phyloP scores from a whole-genome alignment of 2,888 invertebrate genomes.

The Drosophila pegasa region DNA sequence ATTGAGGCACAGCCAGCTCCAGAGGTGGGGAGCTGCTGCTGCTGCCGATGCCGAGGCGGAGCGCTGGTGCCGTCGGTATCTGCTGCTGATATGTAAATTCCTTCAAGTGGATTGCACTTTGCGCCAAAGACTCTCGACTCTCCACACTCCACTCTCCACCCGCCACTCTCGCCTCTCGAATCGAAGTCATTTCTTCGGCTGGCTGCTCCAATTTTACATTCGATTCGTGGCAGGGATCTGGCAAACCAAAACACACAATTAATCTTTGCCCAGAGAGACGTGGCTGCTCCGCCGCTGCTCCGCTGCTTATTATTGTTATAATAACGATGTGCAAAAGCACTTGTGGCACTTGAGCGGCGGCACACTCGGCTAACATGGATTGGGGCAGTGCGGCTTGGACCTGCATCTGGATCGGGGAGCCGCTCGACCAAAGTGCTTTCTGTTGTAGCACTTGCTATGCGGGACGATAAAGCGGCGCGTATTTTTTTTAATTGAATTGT shows the following conservation, averaged over 20 bases:
- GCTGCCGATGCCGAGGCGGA: constrained; percentile 7
- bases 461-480: constrained; percentile 64
- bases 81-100: constrained; percentile 80
- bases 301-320: constrained; percentile 83
- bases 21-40: constrained; percentile 42
- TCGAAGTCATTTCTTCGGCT: constrained; percentile 56
- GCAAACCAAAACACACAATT: constrained; percentile 77
- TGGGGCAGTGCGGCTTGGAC: constrained; percentile 12
- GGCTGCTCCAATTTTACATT: constrained; percentile 67
- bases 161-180: constrained; percentile 25
- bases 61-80: constrained; percentile 63
- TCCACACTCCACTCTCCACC: constrained; percentile 10
- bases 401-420: constrained; percentile 24
- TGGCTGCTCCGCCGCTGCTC: constrained; percentile 22
- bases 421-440: constrained; percentile 68
- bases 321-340: constrained; percentile 84
- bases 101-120: constrained; percentile 81
- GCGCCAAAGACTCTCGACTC: constrained; percentile 71
- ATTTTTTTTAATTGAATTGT: constrained; percentile 78
- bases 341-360: constrained; percentile 77
- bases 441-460: constrained; percentile 60
- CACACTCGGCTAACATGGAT: constrained; percentile 55
- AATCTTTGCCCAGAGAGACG: constrained; percentile 75
- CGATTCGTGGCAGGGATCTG: constrained; percentile 49
- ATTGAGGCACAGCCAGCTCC: constrained; percentile 44